Percentiles rank a stretch among this genome's conserved stretches.
phyloP scores from a whole-genome alignment of 2,888 invertebrate species.

The Pterobdella sp. region DNA sequence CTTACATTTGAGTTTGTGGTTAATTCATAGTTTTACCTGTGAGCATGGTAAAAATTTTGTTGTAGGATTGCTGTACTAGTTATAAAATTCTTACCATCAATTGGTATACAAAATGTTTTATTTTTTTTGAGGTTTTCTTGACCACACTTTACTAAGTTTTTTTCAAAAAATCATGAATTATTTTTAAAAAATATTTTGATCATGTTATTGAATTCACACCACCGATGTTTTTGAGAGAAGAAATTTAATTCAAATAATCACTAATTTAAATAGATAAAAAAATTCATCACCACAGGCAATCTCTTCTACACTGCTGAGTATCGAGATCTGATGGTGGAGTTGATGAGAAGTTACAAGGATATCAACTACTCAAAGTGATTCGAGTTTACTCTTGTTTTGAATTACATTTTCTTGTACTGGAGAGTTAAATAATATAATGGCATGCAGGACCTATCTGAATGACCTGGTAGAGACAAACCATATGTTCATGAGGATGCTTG shows the following conservation, averaged over 20 bases:
- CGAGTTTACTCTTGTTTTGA: background rate
- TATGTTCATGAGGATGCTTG: constrained; percentile 81
- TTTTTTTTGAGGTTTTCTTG: background rate
- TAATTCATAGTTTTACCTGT: no score
- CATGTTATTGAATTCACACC: no score
- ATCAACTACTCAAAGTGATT: constrained; percentile 72
- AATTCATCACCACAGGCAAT: constrained; percentile 42
- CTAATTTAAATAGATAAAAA: background rate
- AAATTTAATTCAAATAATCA: constrained; percentile 29
- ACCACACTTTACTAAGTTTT: no score
- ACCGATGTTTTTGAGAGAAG: background rate
- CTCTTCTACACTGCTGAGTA: constrained; percentile 82
- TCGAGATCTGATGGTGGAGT: constrained; percentile 74
- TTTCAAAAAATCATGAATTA: no score
- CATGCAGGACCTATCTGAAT: constrained; percentile 67
- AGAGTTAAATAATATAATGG: background rate
- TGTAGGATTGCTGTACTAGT: no score
- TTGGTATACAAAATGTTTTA: background rate
- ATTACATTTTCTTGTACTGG: background rate
- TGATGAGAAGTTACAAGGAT: constrained; percentile 74
- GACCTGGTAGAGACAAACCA: constrained; percentile 84
- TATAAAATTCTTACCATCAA: background rate
- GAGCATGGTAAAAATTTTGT: no score
- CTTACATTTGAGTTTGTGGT: no score
- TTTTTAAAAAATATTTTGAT: no score